Evolutionary conservation across 2,797 vertebrate genomes (phyloP).

Genomic region (Peromyscus melanophrys): DNA sequence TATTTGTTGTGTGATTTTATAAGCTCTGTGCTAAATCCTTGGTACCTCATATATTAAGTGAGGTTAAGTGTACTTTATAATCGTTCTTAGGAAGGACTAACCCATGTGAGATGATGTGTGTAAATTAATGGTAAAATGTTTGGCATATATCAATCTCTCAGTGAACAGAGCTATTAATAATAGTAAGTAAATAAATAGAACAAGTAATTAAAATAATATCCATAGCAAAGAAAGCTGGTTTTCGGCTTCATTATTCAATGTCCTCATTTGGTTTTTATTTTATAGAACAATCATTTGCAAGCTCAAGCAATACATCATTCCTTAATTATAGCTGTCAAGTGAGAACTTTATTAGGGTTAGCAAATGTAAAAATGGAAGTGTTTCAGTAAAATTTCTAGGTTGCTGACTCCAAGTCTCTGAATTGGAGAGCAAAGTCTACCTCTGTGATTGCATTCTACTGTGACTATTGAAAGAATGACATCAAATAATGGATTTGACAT

Average conservation of each 20-base stretch:
- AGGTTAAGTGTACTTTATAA: not conserved
- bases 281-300: slow-evolving; percentile 72
- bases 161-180: slow-evolving; percentile 73
- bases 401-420: slow-evolving; percentile 48
- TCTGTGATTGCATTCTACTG: slow-evolving; percentile 1
- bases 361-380: slow-evolving; percentile 58
- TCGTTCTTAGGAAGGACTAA: slow-evolving; percentile 45
- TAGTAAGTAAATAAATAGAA: slow-evolving; percentile 59
- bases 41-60: slow-evolving; percentile 42
- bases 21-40: not conserved
- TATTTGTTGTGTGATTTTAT: slow-evolving; percentile 44
- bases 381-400: slow-evolving; percentile 65
- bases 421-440: not conserved
- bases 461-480: not conserved
- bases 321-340: slow-evolving; percentile 75
- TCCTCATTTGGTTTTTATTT: slow-evolving; percentile 75
- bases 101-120: slow-evolving; percentile 28
- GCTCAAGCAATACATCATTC: slow-evolving; percentile 75
- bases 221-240: slow-evolving; percentile 69
- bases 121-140: slow-evolving; percentile 35
- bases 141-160: slow-evolving; percentile 33
- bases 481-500: slow-evolving; percentile 49
- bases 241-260: slow-evolving; percentile 75
- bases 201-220: slow-evolving; percentile 76
- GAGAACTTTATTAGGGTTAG: slow-evolving; percentile 69